Evolutionary conservation across 1,140 invertebrate species (phyloP).

Genomic region (Idris sp.): DNA sequence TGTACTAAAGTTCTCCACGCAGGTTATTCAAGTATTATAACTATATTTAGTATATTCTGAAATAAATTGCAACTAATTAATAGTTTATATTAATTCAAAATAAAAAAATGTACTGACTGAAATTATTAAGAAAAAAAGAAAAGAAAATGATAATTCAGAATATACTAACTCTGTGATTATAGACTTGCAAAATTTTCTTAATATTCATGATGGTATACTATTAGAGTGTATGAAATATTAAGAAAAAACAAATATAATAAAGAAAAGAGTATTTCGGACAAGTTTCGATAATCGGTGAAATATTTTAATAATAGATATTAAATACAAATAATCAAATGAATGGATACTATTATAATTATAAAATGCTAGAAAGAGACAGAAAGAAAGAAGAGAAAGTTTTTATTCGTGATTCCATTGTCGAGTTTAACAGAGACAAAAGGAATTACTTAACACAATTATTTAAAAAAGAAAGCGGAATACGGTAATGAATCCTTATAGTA

Average conservation of each 20-base stretch:
- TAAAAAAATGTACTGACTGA: no score
- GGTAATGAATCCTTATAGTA: constrained; percentile 64
- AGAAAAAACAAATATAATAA: constrained; percentile 27
- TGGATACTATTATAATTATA: constrained; percentile 15
- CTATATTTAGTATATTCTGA: no score
- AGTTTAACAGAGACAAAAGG: constrained; percentile 16
- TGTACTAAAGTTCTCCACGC: no score
- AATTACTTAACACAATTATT: constrained; percentile 10
- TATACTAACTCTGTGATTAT: no score
- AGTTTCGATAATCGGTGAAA: constrained; percentile 67
- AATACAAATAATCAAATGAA: constrained; percentile 17
- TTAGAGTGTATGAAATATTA: constrained; percentile 58
- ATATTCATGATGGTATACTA: constrained; percentile 41
- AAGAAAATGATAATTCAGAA: no score
- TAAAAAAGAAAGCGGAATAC: constrained; percentile 20
- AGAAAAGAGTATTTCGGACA: constrained; percentile 56
- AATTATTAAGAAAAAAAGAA: no score
- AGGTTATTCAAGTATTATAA: no score
- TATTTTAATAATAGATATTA: constrained; percentile 70
- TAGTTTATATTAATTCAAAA: no score
- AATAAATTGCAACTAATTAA: no score
- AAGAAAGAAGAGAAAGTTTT: no score
- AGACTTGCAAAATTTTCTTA: no score
- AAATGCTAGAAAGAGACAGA: neutral
- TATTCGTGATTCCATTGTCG: constrained; percentile 43